Conservation (phyloP, 1,140 invertebrate species). For the Diabrotica undecimpunctata region DNA sequence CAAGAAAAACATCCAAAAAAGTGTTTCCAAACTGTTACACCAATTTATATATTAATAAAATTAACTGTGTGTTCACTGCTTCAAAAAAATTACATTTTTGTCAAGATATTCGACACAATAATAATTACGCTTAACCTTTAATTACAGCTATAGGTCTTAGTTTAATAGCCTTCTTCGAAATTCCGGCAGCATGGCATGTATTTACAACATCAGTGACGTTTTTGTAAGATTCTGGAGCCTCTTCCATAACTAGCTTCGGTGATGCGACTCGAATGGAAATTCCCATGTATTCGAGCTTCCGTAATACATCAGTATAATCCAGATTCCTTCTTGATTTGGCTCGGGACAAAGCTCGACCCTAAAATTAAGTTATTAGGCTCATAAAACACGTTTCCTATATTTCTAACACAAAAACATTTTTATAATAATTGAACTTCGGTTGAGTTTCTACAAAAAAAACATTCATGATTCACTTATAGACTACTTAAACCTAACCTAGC, state of each 20-base stretch:
- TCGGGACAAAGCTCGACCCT: constrained; percentile 94
- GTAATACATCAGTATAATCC: constrained; percentile 88
- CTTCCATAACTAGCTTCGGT: constrained; percentile 99
- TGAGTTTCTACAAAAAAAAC: too few relatives aligned
- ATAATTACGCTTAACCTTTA: constrained; percentile 71
- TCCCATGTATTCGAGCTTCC: constrained; percentile 83
- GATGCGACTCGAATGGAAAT: constrained; percentile 98
- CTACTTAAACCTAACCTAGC: too few relatives aligned
- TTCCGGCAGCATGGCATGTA: constrained; percentile 96
- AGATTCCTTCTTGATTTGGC: constrained; percentile 96
- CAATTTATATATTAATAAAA: too few relatives aligned
- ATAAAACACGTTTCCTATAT: background rate
- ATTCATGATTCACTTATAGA: too few relatives aligned
- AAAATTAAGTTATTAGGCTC: constrained; percentile 19
- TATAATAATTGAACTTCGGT: too few relatives aligned
- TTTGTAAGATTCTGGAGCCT: constrained; percentile 99
- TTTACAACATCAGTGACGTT: constrained; percentile 99
- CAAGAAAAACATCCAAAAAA: too few relatives aligned
- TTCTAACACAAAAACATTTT: too few relatives aligned
- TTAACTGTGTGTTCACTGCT: too few relatives aligned
- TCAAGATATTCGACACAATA: too few relatives aligned
- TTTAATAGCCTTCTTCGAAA: constrained; percentile 97
- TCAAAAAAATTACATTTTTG: too few relatives aligned
- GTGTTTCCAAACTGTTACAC: too few relatives aligned
- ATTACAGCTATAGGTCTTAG: constrained; percentile 97